phyloP scores from a whole-genome alignment of 2,797 vertebrate species.

The Anguilla megastoma region DNA sequence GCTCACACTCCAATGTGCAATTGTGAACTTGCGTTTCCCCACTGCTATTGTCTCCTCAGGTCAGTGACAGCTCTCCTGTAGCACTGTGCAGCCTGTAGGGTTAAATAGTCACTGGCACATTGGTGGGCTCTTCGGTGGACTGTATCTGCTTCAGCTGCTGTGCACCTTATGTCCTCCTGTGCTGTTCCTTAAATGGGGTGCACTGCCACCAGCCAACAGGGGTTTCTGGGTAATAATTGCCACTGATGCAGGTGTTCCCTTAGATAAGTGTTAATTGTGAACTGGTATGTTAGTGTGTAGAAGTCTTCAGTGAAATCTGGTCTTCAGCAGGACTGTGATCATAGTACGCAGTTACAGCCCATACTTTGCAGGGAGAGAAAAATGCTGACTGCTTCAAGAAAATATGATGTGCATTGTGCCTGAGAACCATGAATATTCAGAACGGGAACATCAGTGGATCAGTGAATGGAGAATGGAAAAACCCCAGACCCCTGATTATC shows the following conservation, averaged over 20 bases:
- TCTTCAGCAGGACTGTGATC: neutral
- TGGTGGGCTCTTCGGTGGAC: too few relatives aligned
- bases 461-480: neutral
- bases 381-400: neutral
- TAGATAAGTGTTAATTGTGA: conserved; percentile 41
- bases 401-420: conserved; percentile 4
- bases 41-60: neutral
- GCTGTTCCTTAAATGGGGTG: too few relatives aligned
- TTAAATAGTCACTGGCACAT: neutral
- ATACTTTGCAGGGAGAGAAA: too few relatives aligned
- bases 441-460: neutral
- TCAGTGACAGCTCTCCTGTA: neutral
- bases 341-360: neutral
- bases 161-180: neutral
- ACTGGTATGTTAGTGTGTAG: conserved; percentile 13
- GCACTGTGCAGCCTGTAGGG: neutral
- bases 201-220: conserved; percentile 7
- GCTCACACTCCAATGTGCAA: neutral
- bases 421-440: neutral
- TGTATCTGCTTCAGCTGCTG: neutral
- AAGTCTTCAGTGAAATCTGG: neutral
- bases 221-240: neutral
- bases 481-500: neutral
- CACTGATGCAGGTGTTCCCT: conserved; percentile 40
- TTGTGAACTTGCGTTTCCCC: neutral